Conservation (phyloP, 2,797 vertebrate species). For the Pygocentrus nattereri region DNA sequence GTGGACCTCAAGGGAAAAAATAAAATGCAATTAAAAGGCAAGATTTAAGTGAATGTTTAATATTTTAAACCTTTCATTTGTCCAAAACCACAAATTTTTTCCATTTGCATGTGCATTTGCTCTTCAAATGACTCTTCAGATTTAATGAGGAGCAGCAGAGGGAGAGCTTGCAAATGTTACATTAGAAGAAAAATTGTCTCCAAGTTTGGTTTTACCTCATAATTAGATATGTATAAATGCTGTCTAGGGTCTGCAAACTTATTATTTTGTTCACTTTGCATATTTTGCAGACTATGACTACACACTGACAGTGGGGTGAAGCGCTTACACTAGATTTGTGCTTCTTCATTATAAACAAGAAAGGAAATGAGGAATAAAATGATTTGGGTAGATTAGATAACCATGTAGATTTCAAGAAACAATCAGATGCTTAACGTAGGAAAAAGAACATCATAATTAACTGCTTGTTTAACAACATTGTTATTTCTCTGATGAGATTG, state of each 20-base stretch:
- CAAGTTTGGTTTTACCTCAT: conserved; percentile 50
- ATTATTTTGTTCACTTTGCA: not conserved
- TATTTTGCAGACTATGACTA: not conserved
- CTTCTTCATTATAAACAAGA: not conserved
- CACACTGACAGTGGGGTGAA: not conserved
- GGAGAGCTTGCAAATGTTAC: conserved; percentile 36
- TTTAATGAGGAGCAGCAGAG: conserved; percentile 47
- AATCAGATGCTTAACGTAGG: too few relatives aligned
- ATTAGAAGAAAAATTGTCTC: conserved; percentile 52
- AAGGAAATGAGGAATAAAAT: too few relatives aligned
- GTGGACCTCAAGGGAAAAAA: too few relatives aligned
- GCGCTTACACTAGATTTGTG: not conserved
- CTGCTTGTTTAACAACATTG: too few relatives aligned
- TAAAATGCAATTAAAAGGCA: too few relatives aligned
- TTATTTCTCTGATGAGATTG: too few relatives aligned
- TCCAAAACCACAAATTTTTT: not conserved
- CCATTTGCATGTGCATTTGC: conserved; percentile 29
- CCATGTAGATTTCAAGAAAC: too few relatives aligned
- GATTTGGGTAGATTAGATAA: too few relatives aligned
- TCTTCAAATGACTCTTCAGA: conserved; percentile 38
- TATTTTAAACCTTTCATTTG: not conserved
- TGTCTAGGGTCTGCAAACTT: conserved; percentile 19
- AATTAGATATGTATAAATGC: conserved; percentile 28
- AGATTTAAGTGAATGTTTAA: too few relatives aligned
- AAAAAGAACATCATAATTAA: not conserved